Percentiles rank a stretch among this genome's conserved stretches.
Evolutionary conservation across 2,888 invertebrate species (phyloP).

Genomic region (Coecobrya sp.): DNA sequence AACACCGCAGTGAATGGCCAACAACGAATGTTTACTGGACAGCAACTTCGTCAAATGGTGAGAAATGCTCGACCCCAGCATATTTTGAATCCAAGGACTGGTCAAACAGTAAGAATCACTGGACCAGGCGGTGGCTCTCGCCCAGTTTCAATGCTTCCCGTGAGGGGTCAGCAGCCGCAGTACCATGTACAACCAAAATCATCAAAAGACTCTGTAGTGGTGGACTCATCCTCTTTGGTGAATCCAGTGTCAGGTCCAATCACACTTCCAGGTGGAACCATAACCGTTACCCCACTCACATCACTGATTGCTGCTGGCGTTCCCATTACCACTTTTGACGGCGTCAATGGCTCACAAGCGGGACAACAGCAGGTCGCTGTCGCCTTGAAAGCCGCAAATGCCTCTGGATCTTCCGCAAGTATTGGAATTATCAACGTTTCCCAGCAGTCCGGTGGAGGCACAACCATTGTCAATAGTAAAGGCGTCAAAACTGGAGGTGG

Average conservation of each 20-base stretch:
- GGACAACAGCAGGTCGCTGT: conserved; percentile 66
- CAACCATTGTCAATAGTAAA: conserved; percentile 63
- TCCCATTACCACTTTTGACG: conserved; percentile 75
- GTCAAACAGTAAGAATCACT: conserved; percentile 64
- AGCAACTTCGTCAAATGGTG: conserved; percentile 76
- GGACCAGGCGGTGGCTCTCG: conserved; percentile 36
- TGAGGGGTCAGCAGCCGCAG: conserved; percentile 53
- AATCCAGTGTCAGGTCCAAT: conserved; percentile 85
- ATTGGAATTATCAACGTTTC: conserved; percentile 74
- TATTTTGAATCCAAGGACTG: conserved; percentile 75
- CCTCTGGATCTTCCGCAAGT: conserved; percentile 61
- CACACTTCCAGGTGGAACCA: conserved; percentile 86
- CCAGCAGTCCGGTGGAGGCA: conserved; percentile 67
- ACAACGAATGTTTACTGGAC: conserved; percentile 65
- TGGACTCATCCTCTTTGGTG: conserved; percentile 83
- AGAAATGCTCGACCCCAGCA: conserved; percentile 76
- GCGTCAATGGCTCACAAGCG: conserved; percentile 76
- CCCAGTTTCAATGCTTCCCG: conserved; percentile 65
- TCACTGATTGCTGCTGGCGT: conserved; percentile 81
- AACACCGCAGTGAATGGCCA: conserved; percentile 61
- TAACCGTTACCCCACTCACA: conserved; percentile 85
- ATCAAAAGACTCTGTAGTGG: conserved; percentile 71
- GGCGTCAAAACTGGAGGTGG: conserved; percentile 54
- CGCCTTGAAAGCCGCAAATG: conserved; percentile 60
- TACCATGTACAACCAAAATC: conserved; percentile 49